Conservation (phyloP, 2,113 vertebrate genomes). For the Limanda limanda region DNA sequence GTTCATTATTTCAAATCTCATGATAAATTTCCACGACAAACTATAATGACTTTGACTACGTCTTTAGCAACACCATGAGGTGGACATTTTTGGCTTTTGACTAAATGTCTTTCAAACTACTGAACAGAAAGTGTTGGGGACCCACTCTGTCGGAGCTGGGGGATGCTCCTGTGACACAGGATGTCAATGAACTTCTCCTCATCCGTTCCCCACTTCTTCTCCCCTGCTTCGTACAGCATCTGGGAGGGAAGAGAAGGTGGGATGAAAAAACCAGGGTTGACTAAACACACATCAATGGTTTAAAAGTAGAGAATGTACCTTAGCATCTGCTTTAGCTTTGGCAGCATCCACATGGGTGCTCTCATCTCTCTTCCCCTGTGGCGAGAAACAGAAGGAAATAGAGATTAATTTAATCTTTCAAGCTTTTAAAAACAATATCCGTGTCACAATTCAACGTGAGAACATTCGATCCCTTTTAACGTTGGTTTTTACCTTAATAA, state of each 20-base stretch:
- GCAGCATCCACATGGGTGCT: constrained; percentile 78
- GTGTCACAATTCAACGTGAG: neutral
- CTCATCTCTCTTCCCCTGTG: constrained; percentile 85
- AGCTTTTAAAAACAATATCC: no score
- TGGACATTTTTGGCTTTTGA: no score
- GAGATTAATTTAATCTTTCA: no score
- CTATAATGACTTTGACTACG: no score
- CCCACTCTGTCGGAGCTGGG: constrained; percentile 86
- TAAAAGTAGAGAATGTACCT: constrained; percentile 65
- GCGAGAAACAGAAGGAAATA: neutral
- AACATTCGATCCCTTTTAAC: no score
- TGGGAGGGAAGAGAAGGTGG: constrained; percentile 36
- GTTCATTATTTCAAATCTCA: no score
- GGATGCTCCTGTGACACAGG: constrained; percentile 85
- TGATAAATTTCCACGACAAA: no score
- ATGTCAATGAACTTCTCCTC: constrained; percentile 87
- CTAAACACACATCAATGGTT: neutral
- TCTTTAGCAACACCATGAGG: no score
- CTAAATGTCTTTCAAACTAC: no score
- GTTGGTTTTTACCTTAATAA: no score
- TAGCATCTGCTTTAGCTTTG: constrained; percentile 86
- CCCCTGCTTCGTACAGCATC: constrained; percentile 86
- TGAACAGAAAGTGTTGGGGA: neutral
- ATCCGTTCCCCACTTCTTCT: constrained; percentile 89
- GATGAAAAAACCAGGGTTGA: neutral